Evolutionary conservation across 2,797 vertebrate species (phyloP).

Genomic region (Gallinago solitaria): DNA sequence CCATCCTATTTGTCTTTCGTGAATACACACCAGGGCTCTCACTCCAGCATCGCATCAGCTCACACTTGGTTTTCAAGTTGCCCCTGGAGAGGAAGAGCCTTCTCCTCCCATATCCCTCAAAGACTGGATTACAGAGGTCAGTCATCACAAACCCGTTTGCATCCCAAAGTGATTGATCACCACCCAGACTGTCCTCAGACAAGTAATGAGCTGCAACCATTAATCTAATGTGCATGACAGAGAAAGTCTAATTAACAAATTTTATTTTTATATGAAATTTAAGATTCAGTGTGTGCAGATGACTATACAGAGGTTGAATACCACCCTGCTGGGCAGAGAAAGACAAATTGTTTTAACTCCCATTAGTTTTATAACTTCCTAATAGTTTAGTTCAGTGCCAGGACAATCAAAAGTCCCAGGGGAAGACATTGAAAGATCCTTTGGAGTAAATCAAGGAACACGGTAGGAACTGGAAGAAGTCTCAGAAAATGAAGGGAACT

Average conservation of each 20-base stretch:
- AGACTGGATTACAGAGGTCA: neutral
- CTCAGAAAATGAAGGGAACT: neutral
- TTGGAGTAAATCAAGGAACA: neutral
- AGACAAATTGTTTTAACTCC: constrained; percentile 2
- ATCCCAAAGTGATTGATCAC: neutral
- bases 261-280: neutral
- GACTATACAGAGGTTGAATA: neutral
- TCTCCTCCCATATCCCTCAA: neutral
- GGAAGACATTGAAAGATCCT: neutral
- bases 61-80: neutral
- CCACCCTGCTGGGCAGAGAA: neutral
- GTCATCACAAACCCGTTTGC: neutral
- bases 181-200: neutral
- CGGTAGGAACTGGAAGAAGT: neutral
- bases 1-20: neutral
- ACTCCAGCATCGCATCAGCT: rapidly evolving
- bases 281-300: neutral
- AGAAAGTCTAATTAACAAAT: constrained; percentile 11
- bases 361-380: neutral
- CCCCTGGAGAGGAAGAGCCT: neutral
- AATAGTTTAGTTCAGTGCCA: neutral
- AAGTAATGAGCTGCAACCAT: neutral
- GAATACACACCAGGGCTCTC: neutral
- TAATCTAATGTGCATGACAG: neutral
- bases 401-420: neutral